phyloP scores from a whole-genome alignment of 2,797 vertebrate genomes.

The Moxostoma hubbsi region DNA sequence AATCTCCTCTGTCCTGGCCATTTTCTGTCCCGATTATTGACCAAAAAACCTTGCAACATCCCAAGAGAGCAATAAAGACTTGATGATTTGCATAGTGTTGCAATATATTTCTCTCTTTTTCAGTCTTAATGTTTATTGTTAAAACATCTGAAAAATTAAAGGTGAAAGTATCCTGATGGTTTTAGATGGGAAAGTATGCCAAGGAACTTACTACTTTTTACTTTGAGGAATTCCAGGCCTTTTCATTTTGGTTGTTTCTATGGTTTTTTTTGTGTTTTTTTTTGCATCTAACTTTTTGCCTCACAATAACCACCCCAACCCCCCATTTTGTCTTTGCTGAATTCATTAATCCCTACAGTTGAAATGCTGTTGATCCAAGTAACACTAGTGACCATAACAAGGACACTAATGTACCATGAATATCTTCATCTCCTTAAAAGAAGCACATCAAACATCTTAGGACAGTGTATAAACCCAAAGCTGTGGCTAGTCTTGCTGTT shows the following conservation, averaged over 20 bases:
- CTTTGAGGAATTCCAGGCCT: conserved; percentile 30
- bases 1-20: conserved; percentile 57
- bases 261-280: conserved; percentile 52
- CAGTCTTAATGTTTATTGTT: conserved; percentile 47
- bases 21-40: conserved; percentile 58
- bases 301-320: conserved; percentile 49
- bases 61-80: conserved; percentile 35
- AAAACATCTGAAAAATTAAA: conserved; percentile 61
- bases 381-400: conserved; percentile 72
- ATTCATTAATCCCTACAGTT: conserved; percentile 92
- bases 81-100: conserved; percentile 43
- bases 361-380: conserved; percentile 86
- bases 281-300: conserved; percentile 55
- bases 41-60: conserved; percentile 54
- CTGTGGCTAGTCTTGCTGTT: conserved; percentile 95
- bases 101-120: conserved; percentile 22
- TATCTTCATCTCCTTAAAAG: conserved; percentile 35
- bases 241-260: conserved; percentile 66
- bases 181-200: conserved; percentile 39
- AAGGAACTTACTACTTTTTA: conserved; percentile 2
- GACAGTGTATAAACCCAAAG: conserved; percentile 65
- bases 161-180: conserved; percentile 58
- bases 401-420: conserved; percentile 83
- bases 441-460: conserved; percentile 40
- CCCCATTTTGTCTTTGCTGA: conserved; percentile 1